Conservation (phyloP, 2,888 invertebrate species). For the Acronicta alni region DNA sequence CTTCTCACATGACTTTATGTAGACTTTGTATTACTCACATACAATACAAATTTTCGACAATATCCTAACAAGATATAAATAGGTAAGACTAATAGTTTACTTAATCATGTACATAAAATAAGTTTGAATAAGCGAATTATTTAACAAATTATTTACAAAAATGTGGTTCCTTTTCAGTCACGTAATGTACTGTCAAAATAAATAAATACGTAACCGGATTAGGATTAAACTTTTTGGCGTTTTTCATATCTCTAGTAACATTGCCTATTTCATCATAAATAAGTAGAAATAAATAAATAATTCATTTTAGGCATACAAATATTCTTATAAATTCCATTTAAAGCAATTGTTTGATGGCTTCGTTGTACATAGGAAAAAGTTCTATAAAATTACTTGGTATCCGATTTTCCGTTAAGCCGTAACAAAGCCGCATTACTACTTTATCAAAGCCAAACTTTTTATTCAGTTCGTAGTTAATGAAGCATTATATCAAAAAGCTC, state of each 20-base stretch:
- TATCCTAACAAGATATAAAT: slow-evolving; percentile 22
- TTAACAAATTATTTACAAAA: slow-evolving; percentile 4
- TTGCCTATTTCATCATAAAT: no score
- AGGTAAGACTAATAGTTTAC: slow-evolving; percentile 4
- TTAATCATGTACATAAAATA: slow-evolving; percentile 2
- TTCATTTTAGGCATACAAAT: no score
- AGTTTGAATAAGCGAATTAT: slow-evolving; percentile 6
- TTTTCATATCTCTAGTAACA: no score
- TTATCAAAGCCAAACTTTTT: slow-evolving; percentile 28
- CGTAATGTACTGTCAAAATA: not conserved
- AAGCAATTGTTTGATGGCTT: not conserved
- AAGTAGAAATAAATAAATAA: no score
- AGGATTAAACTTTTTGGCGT: no score
- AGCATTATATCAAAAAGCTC: not conserved
- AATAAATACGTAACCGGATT: not conserved
- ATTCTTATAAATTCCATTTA: no score
- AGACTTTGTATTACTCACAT: slow-evolving; percentile 2
- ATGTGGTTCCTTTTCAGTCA: slow-evolving; percentile 1
- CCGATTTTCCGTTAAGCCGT: slow-evolving; percentile 14
- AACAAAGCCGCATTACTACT: slow-evolving; percentile 29
- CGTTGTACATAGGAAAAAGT: not conserved
- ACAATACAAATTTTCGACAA: slow-evolving; percentile 10
- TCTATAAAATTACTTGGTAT: not conserved
- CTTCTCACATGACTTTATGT: slow-evolving; percentile 40
- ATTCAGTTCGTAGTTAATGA: not conserved